Evolutionary conservation across 2,113 vertebrate species (phyloP).

Genomic region (Chionis minor): DNA sequence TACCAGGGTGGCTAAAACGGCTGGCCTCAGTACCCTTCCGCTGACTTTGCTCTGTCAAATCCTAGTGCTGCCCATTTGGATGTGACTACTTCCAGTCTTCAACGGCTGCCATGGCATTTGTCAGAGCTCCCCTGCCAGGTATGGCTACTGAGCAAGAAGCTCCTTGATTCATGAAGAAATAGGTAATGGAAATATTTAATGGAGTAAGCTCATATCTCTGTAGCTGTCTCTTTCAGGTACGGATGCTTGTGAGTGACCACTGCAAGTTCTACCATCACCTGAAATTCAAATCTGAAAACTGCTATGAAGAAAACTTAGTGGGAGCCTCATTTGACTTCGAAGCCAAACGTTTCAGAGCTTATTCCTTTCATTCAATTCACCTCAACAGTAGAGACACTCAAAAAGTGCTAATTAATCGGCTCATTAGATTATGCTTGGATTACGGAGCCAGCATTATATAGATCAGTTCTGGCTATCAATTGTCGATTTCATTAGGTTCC

Average conservation of each 20-base stretch:
- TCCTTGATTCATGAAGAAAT: neutral
- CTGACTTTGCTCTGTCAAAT: neutral
- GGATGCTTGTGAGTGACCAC: neutral
- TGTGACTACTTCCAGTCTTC: neutral
- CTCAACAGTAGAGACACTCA: neutral
- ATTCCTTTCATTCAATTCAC: neutral
- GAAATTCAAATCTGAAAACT: neutral
- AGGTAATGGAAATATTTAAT: neutral
- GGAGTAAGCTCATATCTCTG: rapidly evolving
- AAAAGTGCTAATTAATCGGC: neutral
- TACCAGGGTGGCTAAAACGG: neutral
- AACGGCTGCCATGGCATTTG: neutral
- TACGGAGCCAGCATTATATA: rapidly evolving
- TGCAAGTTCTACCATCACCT: neutral
- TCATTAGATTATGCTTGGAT: neutral
- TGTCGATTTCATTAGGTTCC: neutral
- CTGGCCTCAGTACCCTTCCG: neutral
- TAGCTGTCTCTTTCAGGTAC: rapidly evolving
- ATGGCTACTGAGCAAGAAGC: neutral
- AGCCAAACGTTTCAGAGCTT: neutral
- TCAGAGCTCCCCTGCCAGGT: neutral
- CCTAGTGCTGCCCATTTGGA: neutral
- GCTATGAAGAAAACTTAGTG: neutral
- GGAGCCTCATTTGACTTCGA: rapidly evolving
- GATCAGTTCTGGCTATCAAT: neutral